Evolutionary conservation across 1,140 invertebrate species (phyloP).

Genomic region (Vanessa atalanta): DNA sequence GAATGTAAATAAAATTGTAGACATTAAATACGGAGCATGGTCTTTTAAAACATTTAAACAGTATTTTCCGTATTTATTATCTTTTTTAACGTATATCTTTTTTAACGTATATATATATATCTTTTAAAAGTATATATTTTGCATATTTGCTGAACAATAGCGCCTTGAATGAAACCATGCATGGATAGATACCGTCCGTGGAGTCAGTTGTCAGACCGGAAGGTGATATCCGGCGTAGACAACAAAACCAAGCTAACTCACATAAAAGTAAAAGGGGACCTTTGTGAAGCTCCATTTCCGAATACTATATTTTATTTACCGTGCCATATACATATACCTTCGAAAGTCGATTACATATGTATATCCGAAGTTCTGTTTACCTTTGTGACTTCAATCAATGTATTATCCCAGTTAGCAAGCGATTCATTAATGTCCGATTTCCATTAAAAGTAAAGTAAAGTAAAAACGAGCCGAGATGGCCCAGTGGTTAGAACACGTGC

Average conservation of each 20-base stretch:
- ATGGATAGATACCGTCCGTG: not conserved
- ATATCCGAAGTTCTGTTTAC: not conserved
- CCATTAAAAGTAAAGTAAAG: too few species aligned
- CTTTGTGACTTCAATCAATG: not conserved
- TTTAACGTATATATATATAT: not conserved
- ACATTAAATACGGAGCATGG: too few species aligned
- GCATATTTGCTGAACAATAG: not conserved
- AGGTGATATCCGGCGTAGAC: constrained; percentile 6
- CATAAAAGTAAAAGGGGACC: constrained; percentile 1
- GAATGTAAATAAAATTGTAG: too few species aligned
- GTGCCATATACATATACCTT: not conserved
- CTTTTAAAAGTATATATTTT: not conserved
- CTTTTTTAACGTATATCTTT: too few species aligned
- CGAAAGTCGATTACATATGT: not conserved
- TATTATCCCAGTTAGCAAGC: too few species aligned
- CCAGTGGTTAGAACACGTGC: too few species aligned
- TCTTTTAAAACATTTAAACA: too few species aligned
- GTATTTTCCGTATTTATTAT: too few species aligned
- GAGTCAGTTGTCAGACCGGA: constrained; percentile 15
- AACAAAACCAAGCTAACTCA: constrained; percentile 5
- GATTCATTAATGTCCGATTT: too few species aligned
- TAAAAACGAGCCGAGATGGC: too few species aligned
- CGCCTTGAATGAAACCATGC: not conserved
- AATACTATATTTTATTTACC: constrained; percentile 2
- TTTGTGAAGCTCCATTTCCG: not conserved